These are phyloP conservation scores for Cetonia aurata DNA, from an alignment of 2,888 invertebrate genomes.

Conservation along the genomic window DNA sequence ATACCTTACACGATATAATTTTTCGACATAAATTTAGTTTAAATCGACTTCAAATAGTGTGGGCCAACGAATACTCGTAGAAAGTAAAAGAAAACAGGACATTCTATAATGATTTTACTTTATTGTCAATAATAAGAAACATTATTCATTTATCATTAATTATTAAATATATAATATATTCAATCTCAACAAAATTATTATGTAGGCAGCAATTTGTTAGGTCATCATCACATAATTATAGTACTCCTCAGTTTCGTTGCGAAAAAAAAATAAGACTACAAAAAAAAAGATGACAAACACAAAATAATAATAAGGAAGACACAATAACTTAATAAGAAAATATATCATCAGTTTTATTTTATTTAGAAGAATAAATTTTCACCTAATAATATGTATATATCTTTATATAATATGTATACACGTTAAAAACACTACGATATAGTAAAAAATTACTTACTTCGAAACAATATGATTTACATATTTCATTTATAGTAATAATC, in stretches of 20 bases:
- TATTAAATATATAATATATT: neutral
- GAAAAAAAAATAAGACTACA: too few relatives aligned
- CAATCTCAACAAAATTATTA: slow-evolving; percentile 30
- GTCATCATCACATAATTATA: slow-evolving; percentile 32
- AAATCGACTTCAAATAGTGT: too few relatives aligned
- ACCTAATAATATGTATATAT: slow-evolving; percentile 42
- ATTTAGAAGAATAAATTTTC: slow-evolving; percentile 50
- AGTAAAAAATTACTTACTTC: slow-evolving; percentile 63
- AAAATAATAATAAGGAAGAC: slow-evolving; percentile 21
- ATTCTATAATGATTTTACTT: slow-evolving; percentile 2
- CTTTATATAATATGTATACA: slow-evolving; percentile 45
- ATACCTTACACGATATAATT: too few relatives aligned
- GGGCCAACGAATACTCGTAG: too few relatives aligned
- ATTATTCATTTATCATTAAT: slow-evolving; percentile 17
- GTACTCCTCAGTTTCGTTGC: too few relatives aligned
- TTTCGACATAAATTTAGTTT: too few relatives aligned
- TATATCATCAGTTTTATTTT: slow-evolving; percentile 55
- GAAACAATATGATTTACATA: slow-evolving; percentile 59
- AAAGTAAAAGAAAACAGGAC: too few relatives aligned
- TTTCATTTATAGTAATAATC: slow-evolving; percentile 42
- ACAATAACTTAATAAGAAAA: slow-evolving; percentile 55
- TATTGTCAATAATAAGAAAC: slow-evolving; percentile 40
- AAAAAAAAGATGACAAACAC: neutral
- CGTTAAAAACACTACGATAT: slow-evolving; percentile 41
- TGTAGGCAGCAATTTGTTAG: slow-evolving; percentile 37